Evolutionary conservation across 2,113 vertebrate genomes (phyloP).

Genomic region (Dromaius novaehollandiae): DNA sequence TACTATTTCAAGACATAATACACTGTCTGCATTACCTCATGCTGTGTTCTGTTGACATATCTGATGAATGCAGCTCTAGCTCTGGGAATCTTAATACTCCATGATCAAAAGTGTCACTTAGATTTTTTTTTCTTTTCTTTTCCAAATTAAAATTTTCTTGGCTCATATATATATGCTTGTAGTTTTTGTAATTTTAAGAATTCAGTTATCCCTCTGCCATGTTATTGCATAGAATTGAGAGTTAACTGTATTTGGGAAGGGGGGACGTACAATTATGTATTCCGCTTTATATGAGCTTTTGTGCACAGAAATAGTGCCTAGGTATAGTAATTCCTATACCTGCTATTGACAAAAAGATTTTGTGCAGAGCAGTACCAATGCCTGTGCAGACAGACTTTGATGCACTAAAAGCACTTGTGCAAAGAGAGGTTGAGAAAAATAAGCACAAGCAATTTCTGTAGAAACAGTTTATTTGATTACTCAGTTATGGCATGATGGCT

Average conservation of each 20-base stretch:
- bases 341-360: background rate
- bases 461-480: background rate
- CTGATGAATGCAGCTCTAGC: background rate
- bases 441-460: background rate
- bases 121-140: background rate
- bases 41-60: background rate
- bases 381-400: background rate
- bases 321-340: background rate
- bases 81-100: background rate
- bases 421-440: background rate
- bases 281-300: background rate
- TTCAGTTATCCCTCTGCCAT: background rate
- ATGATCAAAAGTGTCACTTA: background rate
- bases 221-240: background rate
- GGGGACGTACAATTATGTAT: background rate
- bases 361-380: background rate
- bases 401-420: background rate
- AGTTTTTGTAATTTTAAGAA: background rate
- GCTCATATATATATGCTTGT: background rate
- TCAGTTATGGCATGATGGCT: background rate
- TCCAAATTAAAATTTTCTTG: background rate
- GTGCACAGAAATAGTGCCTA: background rate
- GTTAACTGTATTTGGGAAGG: background rate
- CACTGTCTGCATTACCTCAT: background rate
- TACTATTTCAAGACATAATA: background rate